These are phyloP conservation scores for Halyomorpha halys DNA, from an alignment of 1,140 invertebrate species.

Conservation along the genomic window DNA sequence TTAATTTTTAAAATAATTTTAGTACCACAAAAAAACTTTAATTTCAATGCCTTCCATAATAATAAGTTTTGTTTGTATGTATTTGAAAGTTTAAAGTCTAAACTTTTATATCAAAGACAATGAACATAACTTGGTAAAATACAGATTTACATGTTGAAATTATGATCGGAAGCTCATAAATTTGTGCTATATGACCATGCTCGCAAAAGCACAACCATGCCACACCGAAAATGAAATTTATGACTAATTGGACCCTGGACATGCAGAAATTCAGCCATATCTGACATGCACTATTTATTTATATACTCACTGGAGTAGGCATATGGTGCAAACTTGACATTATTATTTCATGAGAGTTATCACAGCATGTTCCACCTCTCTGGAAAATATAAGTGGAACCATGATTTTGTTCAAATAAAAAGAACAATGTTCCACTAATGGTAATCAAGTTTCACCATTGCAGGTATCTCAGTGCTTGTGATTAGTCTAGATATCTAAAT, in stretches of 20 bases:
- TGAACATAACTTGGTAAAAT: no score
- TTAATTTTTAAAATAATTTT: no score
- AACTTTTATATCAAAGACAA: no score
- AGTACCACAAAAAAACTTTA: no score
- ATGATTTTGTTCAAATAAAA: conserved; percentile 9
- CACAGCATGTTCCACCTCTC: conserved; percentile 31
- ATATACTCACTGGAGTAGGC: conserved; percentile 35
- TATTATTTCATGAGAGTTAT: conserved; percentile 36
- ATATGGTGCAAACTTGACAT: conserved; percentile 36
- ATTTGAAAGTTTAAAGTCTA: no score
- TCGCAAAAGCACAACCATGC: conserved; percentile 22
- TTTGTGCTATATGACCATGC: conserved; percentile 21
- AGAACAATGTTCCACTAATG: background rate
- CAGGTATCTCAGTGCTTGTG: conserved; percentile 16
- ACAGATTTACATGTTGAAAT: no score
- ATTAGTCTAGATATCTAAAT: background rate
- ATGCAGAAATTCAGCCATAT: conserved; percentile 10
- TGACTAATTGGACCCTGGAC: background rate
- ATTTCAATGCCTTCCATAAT: no score
- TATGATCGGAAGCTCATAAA: no score
- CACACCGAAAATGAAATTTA: conserved; percentile 11
- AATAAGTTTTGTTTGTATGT: no score
- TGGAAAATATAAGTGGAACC: conserved; percentile 21
- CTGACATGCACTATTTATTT: conserved; percentile 15
- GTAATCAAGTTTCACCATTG: conserved; percentile 17